Evolutionary conservation across 37 sponge, comb jelly and placozoan genomes (phyloP).

Genomic region (Cliona cf. orientalis): DNA sequence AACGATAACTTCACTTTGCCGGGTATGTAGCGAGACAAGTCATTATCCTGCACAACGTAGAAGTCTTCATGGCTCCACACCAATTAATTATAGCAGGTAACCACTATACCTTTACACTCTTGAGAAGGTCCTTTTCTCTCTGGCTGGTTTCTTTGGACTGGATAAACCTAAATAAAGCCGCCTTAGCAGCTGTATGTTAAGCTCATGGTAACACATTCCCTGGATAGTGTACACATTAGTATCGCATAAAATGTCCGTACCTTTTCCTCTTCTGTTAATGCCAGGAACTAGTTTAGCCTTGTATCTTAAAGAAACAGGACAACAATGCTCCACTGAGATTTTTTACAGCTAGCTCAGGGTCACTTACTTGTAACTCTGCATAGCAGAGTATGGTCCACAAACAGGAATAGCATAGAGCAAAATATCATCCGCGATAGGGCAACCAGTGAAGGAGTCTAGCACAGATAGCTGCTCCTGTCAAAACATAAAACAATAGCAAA

Average conservation of each 20-base stretch:
- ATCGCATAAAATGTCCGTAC: slow-evolving; percentile 14
- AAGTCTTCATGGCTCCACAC: not conserved
- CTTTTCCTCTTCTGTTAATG: slow-evolving; percentile 86
- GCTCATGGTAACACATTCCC: not conserved
- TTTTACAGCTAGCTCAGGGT: not conserved
- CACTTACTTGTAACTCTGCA: slow-evolving; percentile 89
- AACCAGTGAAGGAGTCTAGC: slow-evolving; percentile 84
- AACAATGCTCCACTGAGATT: not conserved
- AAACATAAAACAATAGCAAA: not conserved
- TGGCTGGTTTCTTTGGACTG: slow-evolving; percentile 71
- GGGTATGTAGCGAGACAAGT: slow-evolving; percentile 80
- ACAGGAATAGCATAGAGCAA: slow-evolving; percentile 92
- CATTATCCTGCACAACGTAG: slow-evolving; percentile 74
- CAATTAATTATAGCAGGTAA: not conserved
- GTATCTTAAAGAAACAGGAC: slow-evolving; percentile 47
- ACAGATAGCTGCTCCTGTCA: slow-evolving; percentile 54
- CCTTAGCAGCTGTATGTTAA: slow-evolving; percentile 70
- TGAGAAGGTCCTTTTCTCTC: slow-evolving; percentile 89
- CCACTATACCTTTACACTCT: slow-evolving; percentile 83
- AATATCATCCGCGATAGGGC: slow-evolving; percentile 81
- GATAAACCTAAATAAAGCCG: slow-evolving; percentile 80
- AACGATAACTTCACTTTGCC: slow-evolving; percentile 81
- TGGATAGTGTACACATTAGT: not conserved
- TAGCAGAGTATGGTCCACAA: slow-evolving; percentile 93
- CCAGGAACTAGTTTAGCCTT: slow-evolving; percentile 94